Percentiles rank a stretch among this genome's conserved stretches.
phyloP scores from a whole-genome alignment of 2,113 vertebrate genomes.

The Spermophilus dauricus region DNA sequence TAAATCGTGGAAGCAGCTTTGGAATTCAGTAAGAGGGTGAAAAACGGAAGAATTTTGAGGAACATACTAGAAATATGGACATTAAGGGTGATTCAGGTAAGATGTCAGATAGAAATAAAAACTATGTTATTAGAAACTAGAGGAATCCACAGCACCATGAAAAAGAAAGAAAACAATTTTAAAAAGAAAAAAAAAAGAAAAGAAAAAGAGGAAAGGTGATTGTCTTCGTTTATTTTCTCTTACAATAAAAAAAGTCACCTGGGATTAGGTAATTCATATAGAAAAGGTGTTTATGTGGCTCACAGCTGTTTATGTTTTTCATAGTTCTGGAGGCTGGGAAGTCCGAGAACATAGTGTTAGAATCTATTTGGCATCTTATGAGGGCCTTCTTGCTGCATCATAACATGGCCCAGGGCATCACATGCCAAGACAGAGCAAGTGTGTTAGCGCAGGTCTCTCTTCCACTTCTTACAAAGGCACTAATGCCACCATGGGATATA shows the following conservation, averaged over 20 bases:
- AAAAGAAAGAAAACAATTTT: no score
- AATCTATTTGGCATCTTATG: neutral
- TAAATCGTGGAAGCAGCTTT: neutral
- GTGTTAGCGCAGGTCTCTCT: neutral
- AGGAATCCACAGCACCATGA: neutral
- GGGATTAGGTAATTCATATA: neutral
- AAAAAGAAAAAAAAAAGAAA: neutral
- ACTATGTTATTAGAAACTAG: neutral
- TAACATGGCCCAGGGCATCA: fast-evolving
- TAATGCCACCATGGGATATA: neutral
- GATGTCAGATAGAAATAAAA: neutral
- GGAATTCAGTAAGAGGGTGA: neutral
- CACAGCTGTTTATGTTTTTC: no score
- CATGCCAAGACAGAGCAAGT: neutral
- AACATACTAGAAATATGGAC: neutral
- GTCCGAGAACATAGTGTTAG: no score
- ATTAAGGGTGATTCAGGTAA: neutral
- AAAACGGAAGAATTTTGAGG: neutral
- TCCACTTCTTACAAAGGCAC: neutral
- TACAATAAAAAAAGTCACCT: neutral
- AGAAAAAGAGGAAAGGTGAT: neutral
- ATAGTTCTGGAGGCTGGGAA: neutral
- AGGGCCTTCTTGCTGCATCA: neutral
- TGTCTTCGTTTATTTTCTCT: neutral
- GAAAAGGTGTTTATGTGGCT: neutral